Base-by-base conservation (phyloP, 2,113 vertebrate genomes). In the Taxidea taxus region DNA sequence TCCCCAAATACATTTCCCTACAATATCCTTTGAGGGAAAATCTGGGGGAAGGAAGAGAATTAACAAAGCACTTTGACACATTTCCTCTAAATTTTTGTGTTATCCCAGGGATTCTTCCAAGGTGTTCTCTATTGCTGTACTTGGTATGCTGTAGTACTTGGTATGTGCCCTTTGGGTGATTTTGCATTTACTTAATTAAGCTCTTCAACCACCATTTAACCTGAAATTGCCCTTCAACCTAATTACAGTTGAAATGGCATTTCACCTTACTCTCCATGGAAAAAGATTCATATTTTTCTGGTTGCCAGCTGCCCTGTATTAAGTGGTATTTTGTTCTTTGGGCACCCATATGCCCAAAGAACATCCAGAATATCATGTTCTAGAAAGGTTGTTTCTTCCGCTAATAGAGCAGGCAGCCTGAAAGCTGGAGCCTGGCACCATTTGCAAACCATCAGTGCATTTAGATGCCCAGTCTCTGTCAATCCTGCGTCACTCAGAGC, bases 341-440 rank as follows among this genome's bases (percentile, higher is more conserved):
- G 91, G 93, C 47, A 85, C 31, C 68, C 90, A 94, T 93, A 92
- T 97, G 90, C 68, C 84, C 85, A 90, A 91, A 97, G 66, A 94
- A 96, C 85, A 96, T 60, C 60, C 39, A 42, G 68, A 97, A 90
- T 95, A 75, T 80, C 42, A 49, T 80, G 81, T 97, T 95, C 92
- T 80, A 58, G 58, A 95, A 97, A 93, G 84, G 75, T 25, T 77
- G 87, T 97, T 94, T 72, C 87, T 94, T 95, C 42, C 42, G 94
- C 31, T 77, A 78, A 93, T 74, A 97, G 54, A 96, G 47, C 80
- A 95, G 44, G 60, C 29, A n/a, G 75, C 14, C 75, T 93, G n/a
- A 83, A 95, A 91, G 21, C 47, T 84, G 66, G 47, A 92, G 34
- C n/a, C 80, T 94, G 74, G 78, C 0, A 9, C 21, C 60, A 90